These are phyloP conservation scores for Gastrophysa polygoni DNA, from an alignment of 2,888 invertebrate genomes.

Conservation along the genomic window DNA sequence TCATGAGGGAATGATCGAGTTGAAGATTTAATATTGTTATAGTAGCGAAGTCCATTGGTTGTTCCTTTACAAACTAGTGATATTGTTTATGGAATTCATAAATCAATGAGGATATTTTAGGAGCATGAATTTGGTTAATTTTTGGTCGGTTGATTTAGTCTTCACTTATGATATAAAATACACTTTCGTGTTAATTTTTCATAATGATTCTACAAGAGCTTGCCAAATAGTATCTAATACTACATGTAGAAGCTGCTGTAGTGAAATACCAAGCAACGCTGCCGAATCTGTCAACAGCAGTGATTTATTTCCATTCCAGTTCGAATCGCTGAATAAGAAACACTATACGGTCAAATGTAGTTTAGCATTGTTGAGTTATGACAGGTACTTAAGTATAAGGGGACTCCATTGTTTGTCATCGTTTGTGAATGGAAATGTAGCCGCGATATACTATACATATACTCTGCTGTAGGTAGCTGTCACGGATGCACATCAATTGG, in stretches of 20 bases:
- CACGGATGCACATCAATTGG: not conserved
- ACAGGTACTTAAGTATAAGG: conserved; percentile 31
- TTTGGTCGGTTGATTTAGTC: too few species aligned
- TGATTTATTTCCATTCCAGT: conserved; percentile 31
- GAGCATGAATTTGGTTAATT: too few species aligned
- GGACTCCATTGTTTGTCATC: conserved; percentile 28
- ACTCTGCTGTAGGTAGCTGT: conserved; percentile 4
- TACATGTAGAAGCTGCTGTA: not conserved
- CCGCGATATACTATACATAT: conserved; percentile 13
- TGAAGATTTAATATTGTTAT: too few species aligned
- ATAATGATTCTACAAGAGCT: not conserved
- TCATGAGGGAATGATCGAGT: too few species aligned
- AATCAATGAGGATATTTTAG: too few species aligned
- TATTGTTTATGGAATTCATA: too few species aligned
- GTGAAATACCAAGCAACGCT: not conserved
- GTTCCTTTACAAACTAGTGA: too few species aligned
- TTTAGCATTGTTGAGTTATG: conserved; percentile 24
- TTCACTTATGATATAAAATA: too few species aligned
- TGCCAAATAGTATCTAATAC: too few species aligned
- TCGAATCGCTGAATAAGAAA: conserved; percentile 26
- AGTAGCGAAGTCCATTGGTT: too few species aligned
- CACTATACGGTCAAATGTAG: conserved; percentile 27
- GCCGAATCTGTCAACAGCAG: conserved; percentile 21
- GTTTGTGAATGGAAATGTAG: conserved; percentile 29
- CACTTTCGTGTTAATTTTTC: not conserved